Conservation (phyloP, 2,888 invertebrate genomes). For the Nomada goodeniana region DNA sequence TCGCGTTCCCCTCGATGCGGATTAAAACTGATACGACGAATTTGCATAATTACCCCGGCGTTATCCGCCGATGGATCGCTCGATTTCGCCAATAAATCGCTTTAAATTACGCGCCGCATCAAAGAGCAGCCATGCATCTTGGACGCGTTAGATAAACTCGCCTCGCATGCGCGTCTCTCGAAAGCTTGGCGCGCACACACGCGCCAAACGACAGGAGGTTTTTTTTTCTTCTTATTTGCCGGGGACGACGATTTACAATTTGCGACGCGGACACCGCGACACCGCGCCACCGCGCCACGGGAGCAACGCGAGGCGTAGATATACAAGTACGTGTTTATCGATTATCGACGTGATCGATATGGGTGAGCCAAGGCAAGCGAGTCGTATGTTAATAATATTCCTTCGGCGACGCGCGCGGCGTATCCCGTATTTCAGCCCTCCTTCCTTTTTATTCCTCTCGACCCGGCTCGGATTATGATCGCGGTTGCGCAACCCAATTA, state of each 20-base stretch:
- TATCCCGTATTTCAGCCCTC: conserved; percentile 83
- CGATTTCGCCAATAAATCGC: conserved; percentile 47
- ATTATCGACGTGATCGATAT: conserved; percentile 80
- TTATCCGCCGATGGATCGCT: conserved; percentile 44
- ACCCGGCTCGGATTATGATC: conserved; percentile 70
- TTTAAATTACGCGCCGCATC: conserved; percentile 24
- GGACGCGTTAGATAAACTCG: background rate
- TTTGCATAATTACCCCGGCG: conserved; percentile 47
- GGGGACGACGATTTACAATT: conserved; percentile 47
- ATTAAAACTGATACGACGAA: conserved; percentile 19
- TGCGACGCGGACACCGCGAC: conserved; percentile 35
- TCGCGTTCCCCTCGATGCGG: background rate
- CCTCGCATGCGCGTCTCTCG: conserved; percentile 24
- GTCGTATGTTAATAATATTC: conserved; percentile 80
- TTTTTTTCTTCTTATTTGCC: conserved; percentile 63
- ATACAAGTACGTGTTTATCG: conserved; percentile 74
- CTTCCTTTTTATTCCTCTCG: conserved; percentile 9
- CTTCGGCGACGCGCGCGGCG: conserved; percentile 93
- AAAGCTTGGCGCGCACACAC: conserved; percentile 8
- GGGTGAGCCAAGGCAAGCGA: conserved; percentile 82
- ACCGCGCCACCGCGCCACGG: conserved; percentile 14
- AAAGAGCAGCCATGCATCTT: conserved; percentile 7
- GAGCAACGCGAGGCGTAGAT: conserved; percentile 49
- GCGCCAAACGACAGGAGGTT: conserved; percentile 4
- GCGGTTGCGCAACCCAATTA: conserved; percentile 79